These are phyloP conservation scores for Catagonus wagneri DNA, from an alignment of 2,113 vertebrate species.

Conservation along the genomic window DNA sequence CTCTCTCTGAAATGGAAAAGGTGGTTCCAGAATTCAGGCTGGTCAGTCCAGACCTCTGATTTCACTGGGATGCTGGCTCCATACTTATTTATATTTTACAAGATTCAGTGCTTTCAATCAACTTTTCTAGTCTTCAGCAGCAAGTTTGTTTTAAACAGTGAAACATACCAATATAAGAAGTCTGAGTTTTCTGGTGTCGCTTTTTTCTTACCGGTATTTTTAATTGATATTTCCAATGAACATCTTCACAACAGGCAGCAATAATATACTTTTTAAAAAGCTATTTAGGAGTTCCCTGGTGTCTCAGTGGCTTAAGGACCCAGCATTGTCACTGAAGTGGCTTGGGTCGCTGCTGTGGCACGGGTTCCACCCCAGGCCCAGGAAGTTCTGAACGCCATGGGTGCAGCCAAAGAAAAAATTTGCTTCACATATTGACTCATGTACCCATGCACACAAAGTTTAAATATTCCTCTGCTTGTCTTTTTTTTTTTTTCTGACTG, in stretches of 20 bases:
- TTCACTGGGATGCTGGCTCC: background rate
- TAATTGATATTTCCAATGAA: background rate
- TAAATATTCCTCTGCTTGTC: background rate
- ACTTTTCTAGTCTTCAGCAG: background rate
- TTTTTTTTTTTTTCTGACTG: background rate
- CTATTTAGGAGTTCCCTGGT: background rate
- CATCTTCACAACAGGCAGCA: background rate
- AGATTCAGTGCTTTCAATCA: background rate
- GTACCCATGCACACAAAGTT: background rate
- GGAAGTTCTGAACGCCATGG: too few species aligned
- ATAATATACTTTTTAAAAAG: background rate
- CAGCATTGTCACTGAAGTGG: too few species aligned
- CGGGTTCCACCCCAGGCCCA: too few species aligned
- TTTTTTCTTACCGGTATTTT: background rate
- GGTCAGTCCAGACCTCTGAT: background rate
- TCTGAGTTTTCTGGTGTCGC: background rate
- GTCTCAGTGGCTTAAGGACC: too few species aligned
- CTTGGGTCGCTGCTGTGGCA: too few species aligned
- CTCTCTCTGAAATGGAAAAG: background rate
- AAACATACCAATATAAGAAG: background rate
- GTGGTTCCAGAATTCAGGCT: background rate
- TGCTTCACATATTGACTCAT: background rate
- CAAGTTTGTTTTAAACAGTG: background rate
- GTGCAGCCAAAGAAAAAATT: too few species aligned
- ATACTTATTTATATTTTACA: background rate